Conservation (phyloP, 2,113 vertebrate genomes). For the Chelonoidis abingdonii region DNA sequence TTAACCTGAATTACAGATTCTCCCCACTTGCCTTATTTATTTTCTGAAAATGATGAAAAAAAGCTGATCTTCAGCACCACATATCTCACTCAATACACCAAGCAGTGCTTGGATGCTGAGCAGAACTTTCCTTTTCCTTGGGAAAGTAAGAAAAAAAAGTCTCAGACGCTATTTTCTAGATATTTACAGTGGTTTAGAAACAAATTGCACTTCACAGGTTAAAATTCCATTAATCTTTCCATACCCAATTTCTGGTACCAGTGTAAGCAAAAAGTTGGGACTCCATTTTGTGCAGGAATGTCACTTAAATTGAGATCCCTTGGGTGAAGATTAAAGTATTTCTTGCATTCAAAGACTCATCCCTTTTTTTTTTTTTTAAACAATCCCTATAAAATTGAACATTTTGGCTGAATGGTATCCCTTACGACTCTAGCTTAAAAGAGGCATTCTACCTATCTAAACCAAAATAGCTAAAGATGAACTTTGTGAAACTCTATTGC, state of each 20-base stretch:
- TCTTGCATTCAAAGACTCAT: not conserved
- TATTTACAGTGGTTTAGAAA: not conserved
- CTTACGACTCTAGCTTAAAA: not conserved
- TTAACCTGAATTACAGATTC: not conserved
- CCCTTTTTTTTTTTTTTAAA: too few species aligned
- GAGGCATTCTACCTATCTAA: not conserved
- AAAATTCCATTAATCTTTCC: not conserved
- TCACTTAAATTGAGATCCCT: not conserved
- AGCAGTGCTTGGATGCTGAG: not conserved
- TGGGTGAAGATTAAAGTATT: too few species aligned
- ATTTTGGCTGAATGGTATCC: not conserved
- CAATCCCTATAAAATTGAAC: not conserved
- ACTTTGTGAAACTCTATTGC: rapidly evolving
- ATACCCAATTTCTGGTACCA: not conserved
- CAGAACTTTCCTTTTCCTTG: not conserved
- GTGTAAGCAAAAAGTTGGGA: not conserved
- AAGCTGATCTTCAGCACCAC: not conserved
- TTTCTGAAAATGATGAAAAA: not conserved
- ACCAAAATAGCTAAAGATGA: rapidly evolving
- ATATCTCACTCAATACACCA: not conserved
- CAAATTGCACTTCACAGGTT: rapidly evolving
- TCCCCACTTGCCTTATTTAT: not conserved
- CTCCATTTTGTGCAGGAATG: not conserved
- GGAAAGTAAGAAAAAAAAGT: rapidly evolving
- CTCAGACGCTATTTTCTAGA: rapidly evolving